Evolutionary conservation across 2,888 invertebrate genomes (phyloP), one percentile per base, ranked within the genome.

Genomic region (Lamproptera curius): DNA sequence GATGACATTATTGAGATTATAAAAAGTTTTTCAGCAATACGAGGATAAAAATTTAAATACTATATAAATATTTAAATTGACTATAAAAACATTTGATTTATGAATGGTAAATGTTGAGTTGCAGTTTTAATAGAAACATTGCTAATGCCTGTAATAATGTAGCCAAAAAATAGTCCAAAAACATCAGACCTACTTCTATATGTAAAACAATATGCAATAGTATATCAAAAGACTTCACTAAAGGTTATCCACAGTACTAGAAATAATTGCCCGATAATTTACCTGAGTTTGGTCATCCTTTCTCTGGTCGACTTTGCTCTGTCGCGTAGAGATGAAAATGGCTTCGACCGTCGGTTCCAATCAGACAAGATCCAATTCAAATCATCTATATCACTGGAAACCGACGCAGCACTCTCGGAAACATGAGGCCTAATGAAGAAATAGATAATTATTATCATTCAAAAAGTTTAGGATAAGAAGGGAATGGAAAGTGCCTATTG

Each of bases 331-430:
- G 92, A 91, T 63, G 94, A 94, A 58, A 94, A 90, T 54, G 91
- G 90, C 51, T 85, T 85, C 31, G 94, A 78, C 50, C 90, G 90
- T 50, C 91, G 87, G 42, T 94, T 93, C 34, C 94, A 84, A 68
- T 93, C 91, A 5, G 94, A 89, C 1, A 95, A 76, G 45, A 94
- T 89, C 76, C 92, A 93, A 60, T 89, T 91, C 2, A 95, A 75
- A 36, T 90, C 91, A 37, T 85, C 89, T 33, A 89, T 84, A 45
- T 90, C 89, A 42, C 90, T 89, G 17, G 89, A 82, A 2, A 90
- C 85, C 33, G 89, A 88, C 4, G 90, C 89, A 8, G 90, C 89
- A 16, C 90, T 91, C 63, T 92, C 92, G 0, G 92, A 91, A 51
- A 90, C 81, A 59, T 92, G 90, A 2, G 92, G 92, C 52, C 92